Percentiles rank a stretch among this genome's conserved stretches.
These are phyloP conservation scores for Leuciscus waleckii DNA, from an alignment of 2,797 vertebrate genomes.

Conservation along the genomic window DNA sequence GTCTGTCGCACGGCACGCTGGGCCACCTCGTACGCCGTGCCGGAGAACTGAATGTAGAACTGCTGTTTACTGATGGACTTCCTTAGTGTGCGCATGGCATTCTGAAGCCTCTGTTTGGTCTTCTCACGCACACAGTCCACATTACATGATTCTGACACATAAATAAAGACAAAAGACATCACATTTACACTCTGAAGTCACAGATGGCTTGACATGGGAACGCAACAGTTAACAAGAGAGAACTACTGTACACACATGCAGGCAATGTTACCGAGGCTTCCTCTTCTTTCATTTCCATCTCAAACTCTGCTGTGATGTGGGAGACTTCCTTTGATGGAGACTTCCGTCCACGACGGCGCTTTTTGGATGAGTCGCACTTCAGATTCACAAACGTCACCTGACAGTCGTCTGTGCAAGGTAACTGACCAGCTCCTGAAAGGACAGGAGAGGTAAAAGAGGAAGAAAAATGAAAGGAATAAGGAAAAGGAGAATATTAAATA, in stretches of 20 bases:
- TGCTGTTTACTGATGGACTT: conserved; percentile 95
- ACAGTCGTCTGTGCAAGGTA: conserved; percentile 89
- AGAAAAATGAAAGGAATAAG: background rate
- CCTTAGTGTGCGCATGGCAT: conserved; percentile 88
- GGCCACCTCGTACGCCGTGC: conserved; percentile 92
- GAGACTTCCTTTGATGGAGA: conserved; percentile 93
- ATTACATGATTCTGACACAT: conserved; percentile 84
- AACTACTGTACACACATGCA: conserved; percentile 28
- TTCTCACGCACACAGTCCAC: conserved; percentile 87
- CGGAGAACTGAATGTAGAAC: conserved; percentile 94
- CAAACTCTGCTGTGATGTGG: conserved; percentile 92
- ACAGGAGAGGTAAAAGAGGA: conserved; percentile 44
- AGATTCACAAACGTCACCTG: conserved; percentile 93
- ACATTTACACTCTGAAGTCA: background rate
- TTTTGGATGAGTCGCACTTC: conserved; percentile 96
- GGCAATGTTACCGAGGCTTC: conserved; percentile 84
- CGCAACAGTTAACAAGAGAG: background rate
- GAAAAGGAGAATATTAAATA: background rate
- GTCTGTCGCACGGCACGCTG: conserved; percentile 83
- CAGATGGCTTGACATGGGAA: background rate
- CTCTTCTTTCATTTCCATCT: conserved; percentile 91
- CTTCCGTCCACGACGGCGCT: conserved; percentile 89
- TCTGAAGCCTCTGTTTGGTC: conserved; percentile 90
- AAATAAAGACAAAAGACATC: conserved; percentile 21
- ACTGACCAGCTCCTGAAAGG: conserved; percentile 75